Base-by-base conservation (phyloP, 2,797 vertebrate species). In the Lepilemur septentrionalis region DNA sequence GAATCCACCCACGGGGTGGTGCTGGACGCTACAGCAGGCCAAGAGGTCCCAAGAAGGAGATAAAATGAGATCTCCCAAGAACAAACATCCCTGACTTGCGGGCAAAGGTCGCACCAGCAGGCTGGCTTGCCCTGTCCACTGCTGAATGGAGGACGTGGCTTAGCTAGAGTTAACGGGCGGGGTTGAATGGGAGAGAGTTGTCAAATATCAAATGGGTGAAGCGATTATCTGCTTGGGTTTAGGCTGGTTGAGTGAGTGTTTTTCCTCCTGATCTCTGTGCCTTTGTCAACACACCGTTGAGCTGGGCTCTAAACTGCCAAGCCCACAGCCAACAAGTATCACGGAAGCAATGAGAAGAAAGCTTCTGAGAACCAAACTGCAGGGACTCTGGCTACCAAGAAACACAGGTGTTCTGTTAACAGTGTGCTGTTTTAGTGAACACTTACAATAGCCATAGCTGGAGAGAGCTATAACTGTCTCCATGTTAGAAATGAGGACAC, bases 71-170 rank as follows among this genome's bases (percentile, higher is more conserved):
- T 70, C 20, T 86, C 50, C 17, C 23, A 65, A 61, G 46, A 87
- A 73, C 18, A 97, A 94, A 83, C 57, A 79, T 81, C 83, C 95
- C 73, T 28, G 52, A 69, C 48, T 72, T 50, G 41, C 72, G 80
- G 70, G 25, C 48, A 80, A 84, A 94, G 35, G 35, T 87, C 75
- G 9, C 41, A 7, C 0, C 8, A 28, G 25, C n/a, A 1, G 25
- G 52, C 82, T 72, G 75, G 17, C 79, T 65, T 83, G 59, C 85
- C 13, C n/a, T 61, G 14, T 43, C 63, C 38, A 32, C 25, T 14
- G 14, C 35, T 23, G 4, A 1, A 15, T 7, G 14, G 81, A 95
- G 43, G n/a, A 22, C 5, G 2, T 61, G 14, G n/a, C 41, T 76
- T 92, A n/a, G 41, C 46, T n/a, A 59, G 35, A 82, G 18, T 18